A percentile compares a stretch with the other conserved stretches of the same genome.
Evolutionary conservation across 2,888 invertebrate genomes (phyloP).

Genomic region (Heliconius ismenius): DNA sequence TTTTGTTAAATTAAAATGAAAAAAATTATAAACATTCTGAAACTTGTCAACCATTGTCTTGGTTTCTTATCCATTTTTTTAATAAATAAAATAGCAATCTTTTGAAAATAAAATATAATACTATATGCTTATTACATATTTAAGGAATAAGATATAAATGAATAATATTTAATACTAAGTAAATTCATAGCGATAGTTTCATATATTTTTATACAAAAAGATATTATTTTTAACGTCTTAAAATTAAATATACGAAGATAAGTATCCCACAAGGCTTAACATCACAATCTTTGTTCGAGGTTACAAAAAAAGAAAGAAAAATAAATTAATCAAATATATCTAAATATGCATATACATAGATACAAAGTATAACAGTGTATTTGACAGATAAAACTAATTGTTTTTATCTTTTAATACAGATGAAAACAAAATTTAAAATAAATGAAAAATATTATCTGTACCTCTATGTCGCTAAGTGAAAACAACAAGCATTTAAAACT

Average conservation of each 20-base stretch:
- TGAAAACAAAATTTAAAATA: background rate
- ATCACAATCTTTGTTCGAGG: slow-evolving; percentile 23
- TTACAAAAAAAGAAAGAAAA: background rate
- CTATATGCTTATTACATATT: no score
- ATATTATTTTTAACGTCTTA: slow-evolving; percentile 16
- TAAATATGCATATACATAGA: background rate
- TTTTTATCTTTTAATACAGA: background rate
- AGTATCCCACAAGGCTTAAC: slow-evolving; percentile 15
- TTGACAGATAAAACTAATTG: background rate
- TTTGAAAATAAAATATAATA: background rate
- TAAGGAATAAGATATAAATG: no score
- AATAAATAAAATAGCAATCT: background rate
- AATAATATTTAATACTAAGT: background rate
- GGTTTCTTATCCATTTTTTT: no score
- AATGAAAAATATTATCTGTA: background rate
- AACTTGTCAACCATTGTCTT: no score
- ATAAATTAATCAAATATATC: background rate
- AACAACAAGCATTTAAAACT: background rate
- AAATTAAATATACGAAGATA: slow-evolving; percentile 23
- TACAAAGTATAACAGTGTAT: background rate
- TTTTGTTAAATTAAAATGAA: no score
- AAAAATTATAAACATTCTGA: background rate
- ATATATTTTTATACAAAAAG: background rate
- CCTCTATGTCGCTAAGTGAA: background rate
- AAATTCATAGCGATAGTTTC: background rate